Conservation (phyloP, 2,888 invertebrate genomes). For the Dendrolimus pini region DNA sequence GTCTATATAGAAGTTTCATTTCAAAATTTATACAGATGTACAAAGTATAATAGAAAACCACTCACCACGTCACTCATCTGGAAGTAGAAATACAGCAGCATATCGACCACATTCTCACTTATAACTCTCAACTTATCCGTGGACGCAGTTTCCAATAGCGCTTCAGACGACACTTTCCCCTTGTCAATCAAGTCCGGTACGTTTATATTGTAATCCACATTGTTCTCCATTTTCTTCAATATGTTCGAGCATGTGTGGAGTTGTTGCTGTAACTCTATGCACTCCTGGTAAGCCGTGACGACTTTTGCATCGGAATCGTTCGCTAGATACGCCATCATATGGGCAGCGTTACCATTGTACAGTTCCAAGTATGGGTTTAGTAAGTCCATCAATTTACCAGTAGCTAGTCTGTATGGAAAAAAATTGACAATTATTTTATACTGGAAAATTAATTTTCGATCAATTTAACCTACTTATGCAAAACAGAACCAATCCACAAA, state of each 20-base stretch:
- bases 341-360: constrained; percentile 88
- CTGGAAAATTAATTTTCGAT: too few species aligned
- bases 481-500: too few species aligned
- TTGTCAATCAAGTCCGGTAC: constrained; percentile 44
- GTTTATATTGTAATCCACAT: constrained; percentile 50
- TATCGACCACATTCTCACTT: constrained; percentile 88
- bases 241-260: constrained; percentile 89
- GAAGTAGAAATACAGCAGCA: constrained; percentile 83
- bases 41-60: constrained; percentile 6
- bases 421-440: neutral
- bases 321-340: constrained; percentile 88
- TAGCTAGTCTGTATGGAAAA: constrained; percentile 85
- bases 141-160: constrained; percentile 78
- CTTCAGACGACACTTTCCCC: constrained; percentile 49
- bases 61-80: constrained; percentile 59
- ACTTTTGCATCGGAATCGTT: constrained; percentile 78
- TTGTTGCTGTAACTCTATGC: constrained; percentile 92
- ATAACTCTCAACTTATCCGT: constrained; percentile 90
- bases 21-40: too few species aligned
- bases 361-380: constrained; percentile 86
- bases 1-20: too few species aligned
- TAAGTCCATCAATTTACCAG: constrained; percentile 88
- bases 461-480: too few species aligned
- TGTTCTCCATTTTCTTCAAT: constrained; percentile 83
- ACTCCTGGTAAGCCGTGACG: constrained; percentile 79